These are phyloP conservation scores for Whitmania pigra DNA, from an alignment of 1,140 invertebrate species.

Conservation along the genomic window DNA sequence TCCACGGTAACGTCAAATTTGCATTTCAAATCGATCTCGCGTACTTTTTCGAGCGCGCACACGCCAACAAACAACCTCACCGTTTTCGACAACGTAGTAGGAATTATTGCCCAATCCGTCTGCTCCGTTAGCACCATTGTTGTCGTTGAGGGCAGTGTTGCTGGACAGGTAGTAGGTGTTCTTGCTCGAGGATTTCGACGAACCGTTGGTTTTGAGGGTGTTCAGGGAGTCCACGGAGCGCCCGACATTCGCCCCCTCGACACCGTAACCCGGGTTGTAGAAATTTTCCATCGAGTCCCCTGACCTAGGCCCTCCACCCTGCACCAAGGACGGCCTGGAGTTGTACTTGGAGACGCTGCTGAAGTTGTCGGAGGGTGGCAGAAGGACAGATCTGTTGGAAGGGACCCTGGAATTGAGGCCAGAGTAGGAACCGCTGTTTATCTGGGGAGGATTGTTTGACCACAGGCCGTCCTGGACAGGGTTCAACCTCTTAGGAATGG, in stretches of 20 bases:
- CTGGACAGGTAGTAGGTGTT: neutral
- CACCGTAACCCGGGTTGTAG: neutral
- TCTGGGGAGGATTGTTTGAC: no score
- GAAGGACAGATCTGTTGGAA: neutral
- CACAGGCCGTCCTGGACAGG: no score
- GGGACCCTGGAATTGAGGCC: no score
- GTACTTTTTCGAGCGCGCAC: no score
- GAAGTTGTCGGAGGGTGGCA: neutral
- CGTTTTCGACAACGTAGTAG: no score
- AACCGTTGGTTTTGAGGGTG: neutral
- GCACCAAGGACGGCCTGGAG: neutral
- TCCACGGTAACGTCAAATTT: no score
- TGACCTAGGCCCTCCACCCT: neutral
- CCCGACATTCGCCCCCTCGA: no score
- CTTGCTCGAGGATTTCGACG: constrained; percentile 1
- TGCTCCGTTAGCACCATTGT: neutral
- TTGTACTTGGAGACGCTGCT: constrained; percentile 5
- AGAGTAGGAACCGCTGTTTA: no score
- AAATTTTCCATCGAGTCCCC: neutral
- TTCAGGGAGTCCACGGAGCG: neutral
- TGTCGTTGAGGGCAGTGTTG: neutral
- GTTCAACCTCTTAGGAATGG: no score
- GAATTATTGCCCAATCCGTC: no score
- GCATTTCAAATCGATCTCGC: no score
- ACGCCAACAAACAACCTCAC: no score